Evolutionary conservation across 2,888 invertebrate species (phyloP), one percentile per base, ranked within the genome.

Genomic region (Busseola fusca): DNA sequence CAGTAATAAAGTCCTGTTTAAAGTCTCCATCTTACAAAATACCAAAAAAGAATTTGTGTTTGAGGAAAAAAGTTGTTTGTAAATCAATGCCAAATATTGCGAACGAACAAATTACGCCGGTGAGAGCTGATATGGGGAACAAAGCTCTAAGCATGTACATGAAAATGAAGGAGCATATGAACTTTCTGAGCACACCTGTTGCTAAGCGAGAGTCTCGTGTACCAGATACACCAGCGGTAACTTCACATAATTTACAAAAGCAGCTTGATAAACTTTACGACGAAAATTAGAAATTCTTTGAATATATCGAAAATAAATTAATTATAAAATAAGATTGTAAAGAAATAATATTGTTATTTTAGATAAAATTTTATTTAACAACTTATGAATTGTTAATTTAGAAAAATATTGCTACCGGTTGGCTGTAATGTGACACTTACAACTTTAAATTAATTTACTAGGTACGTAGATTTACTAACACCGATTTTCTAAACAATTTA

Each of bases 11-110:
- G 80, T 84, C 85, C 14, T 84, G 85, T 76, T 58, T 81, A 10
- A 93, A 91, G 81, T 92, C 93, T 25, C 95, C 94, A 40, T 86
- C 91, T 3, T 95, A 94, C 80, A 94, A 91, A 78, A 93, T 95
- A 85, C 94, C 94, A 50, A 94, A 91, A 73, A 95, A 91, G 76
- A 92, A 89, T 82, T 70, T 85, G 14, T 89, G 90, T 83, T 82
- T 93, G 58, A 89, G 90, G 66, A 95, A 93, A 85, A 94, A 91
- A 54, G 88, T 93, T 0, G 84, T 91, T 64, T 83, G 86, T 72
- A 94, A 93, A 80, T 93, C 94, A 5, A 88, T 93, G 92, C 92
- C 94, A 18, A 92, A 92, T 86, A 84, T 91, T 18, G 79, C 90
- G 0, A 85, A 84, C 50, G 81, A 70, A 21, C 76, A 84, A n/a